Evolutionary conservation across 2,113 vertebrate species (phyloP), one percentile per base, ranked within the genome.

Genomic region (Paraplagusia blochii): DNA sequence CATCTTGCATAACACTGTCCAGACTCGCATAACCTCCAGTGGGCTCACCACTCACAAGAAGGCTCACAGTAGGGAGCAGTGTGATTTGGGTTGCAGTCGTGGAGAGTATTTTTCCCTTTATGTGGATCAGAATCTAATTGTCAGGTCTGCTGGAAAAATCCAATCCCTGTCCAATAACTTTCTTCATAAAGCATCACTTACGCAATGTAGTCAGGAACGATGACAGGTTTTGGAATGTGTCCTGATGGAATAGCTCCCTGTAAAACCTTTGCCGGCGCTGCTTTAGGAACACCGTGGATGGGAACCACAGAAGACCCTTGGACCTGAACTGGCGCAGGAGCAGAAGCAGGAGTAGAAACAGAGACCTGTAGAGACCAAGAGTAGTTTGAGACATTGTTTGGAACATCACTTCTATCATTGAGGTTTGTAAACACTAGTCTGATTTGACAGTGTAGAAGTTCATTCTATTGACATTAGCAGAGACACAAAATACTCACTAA

Each of bases 121-220:
- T 29, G 22, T 29, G 22, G 22, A 29, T 29, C 22, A 2, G 22
- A 29, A 29, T 4, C 22, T 29, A 29, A 29, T 29, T 29, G 22
- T 29, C 22, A 6, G 2, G 22, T 29, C 3, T 29, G 22, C 22
- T 29, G 22, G 22, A 29, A n/a, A n/a, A n/a, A n/a, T n/a, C n/a
- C n/a, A n/a, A n/a, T 2, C 11, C n/a, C 2, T 44, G 2, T 44
- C 11, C 5, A 42, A 5, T 42, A 1, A 42, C 13, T 6, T 42
- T 42, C 40, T 42, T 42, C 19, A 12, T 53, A 35, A 1, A 18
- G 40, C 11, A 55, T 39, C 46, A 94, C 95, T 92, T 77, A 98
- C 96, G 91, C 93, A 12, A 99, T 83, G 11, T 99, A 99, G 80
- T 99, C 97, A 0, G 97, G 95, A 86, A 98, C 93, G 61, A 99